Evolutionary conservation across 92 coral and sea anemone species (phyloP).

Genomic region (Chrysogorgia sp.): DNA sequence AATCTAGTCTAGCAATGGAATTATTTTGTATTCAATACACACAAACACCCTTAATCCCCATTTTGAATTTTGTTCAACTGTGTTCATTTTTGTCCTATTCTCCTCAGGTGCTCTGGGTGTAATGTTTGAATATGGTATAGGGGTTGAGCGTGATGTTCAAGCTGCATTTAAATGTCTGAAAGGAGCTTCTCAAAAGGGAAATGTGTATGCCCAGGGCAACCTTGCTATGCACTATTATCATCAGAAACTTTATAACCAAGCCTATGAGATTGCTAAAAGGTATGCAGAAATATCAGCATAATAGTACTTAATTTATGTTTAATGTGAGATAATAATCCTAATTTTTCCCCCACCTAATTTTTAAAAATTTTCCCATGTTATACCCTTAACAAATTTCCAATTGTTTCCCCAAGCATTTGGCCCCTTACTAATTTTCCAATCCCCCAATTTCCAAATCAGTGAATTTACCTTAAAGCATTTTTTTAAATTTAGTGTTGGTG

Average conservation of each 20-base stretch:
- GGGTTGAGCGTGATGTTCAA: constrained; percentile 67
- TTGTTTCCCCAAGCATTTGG: too few relatives aligned
- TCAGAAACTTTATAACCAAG: constrained; percentile 89
- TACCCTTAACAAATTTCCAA: too few relatives aligned
- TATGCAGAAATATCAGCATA: constrained; percentile 5
- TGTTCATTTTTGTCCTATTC: not conserved
- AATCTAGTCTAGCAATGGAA: too few relatives aligned
- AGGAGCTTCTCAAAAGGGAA: constrained; percentile 84
- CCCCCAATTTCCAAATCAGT: not conserved
- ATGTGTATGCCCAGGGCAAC: constrained; percentile 95
- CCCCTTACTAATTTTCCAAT: too few relatives aligned
- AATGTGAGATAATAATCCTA: too few relatives aligned
- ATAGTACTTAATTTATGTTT: too few relatives aligned
- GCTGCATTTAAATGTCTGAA: constrained; percentile 94
- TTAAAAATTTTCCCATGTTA: too few relatives aligned
- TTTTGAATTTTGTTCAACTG: too few relatives aligned
- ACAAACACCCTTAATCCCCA: too few relatives aligned
- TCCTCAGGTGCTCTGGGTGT: constrained; percentile 99
- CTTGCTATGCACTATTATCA: constrained; percentile 91
- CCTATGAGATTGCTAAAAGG: constrained; percentile 92
- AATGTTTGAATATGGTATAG: constrained; percentile 97
- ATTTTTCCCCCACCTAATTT: too few relatives aligned
- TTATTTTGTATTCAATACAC: too few relatives aligned
- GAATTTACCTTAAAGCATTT: not conserved
- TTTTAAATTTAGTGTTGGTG: constrained; percentile 78